phyloP scores from a whole-genome alignment of 2,888 invertebrate genomes.

The Mesorhabditis belari region DNA sequence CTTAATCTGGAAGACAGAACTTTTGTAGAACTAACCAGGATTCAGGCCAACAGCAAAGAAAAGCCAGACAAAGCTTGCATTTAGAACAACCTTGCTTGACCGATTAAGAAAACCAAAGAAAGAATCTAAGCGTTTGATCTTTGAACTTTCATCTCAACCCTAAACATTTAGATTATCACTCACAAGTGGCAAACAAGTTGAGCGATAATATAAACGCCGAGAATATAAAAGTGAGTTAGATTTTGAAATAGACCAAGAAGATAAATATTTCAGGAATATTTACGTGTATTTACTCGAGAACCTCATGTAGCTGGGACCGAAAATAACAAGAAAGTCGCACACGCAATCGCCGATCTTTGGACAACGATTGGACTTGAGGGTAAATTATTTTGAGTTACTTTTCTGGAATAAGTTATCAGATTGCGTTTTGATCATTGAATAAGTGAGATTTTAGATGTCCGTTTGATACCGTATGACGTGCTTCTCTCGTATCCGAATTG shows the following conservation, averaged over 20 bases:
- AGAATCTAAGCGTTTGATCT: neutral
- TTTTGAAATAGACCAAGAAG: constrained; percentile 9
- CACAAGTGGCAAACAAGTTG: constrained; percentile 8
- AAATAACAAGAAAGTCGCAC: constrained; percentile 41
- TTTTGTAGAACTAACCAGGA: too few species aligned
- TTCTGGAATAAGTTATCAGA: neutral
- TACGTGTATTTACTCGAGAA: constrained; percentile 27
- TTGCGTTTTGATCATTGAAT: constrained; percentile 6
- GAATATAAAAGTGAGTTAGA: constrained; percentile 22
- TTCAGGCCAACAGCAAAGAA: too few species aligned
- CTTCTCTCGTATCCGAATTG: constrained; percentile 50
- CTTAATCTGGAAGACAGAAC: too few species aligned
- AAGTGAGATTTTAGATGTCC: constrained; percentile 27
- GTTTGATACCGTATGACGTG: constrained; percentile 43
- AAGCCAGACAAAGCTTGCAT: too few species aligned
- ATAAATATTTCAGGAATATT: neutral
- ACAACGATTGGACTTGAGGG: constrained; percentile 40
- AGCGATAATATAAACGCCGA: constrained; percentile 24
- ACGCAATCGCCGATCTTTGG: constrained; percentile 43
- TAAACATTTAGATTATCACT: constrained; percentile 18
- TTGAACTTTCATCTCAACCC: neutral
- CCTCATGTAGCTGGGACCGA: constrained; percentile 47
- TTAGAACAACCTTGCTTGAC: neutral
- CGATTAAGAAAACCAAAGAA: neutral
- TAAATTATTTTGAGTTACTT: constrained; percentile 2